Evolutionary conservation across 2,888 invertebrate species (phyloP).

Genomic region (Epistrophella euchroma): DNA sequence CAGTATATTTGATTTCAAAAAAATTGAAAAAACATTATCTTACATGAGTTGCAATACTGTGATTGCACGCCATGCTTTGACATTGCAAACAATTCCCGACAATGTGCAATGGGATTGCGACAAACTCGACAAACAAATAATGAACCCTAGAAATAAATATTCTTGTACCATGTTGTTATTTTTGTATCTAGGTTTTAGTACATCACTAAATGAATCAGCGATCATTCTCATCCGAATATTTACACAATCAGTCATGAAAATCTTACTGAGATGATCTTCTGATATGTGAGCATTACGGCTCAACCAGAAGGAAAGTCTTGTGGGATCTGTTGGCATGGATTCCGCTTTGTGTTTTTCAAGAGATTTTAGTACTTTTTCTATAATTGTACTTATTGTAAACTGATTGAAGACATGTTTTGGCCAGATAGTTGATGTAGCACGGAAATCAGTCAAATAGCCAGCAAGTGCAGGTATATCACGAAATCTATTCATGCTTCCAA

Average conservation of each 20-base stretch:
- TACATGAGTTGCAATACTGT: conserved; percentile 91
- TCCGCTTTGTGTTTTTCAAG: conserved; percentile 82
- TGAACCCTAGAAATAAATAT: conserved; percentile 82
- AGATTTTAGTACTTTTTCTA: conserved; percentile 82
- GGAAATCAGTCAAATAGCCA: conserved; percentile 80
- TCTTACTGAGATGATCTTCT: conserved; percentile 86
- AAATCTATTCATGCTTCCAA: conserved; percentile 84
- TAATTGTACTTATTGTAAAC: conserved; percentile 85
- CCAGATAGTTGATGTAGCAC: conserved; percentile 86
- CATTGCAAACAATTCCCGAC: conserved; percentile 91
- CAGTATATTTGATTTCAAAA: conserved; percentile 12
- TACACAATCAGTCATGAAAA: conserved; percentile 88
- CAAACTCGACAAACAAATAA: conserved; percentile 86
- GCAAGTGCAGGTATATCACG: conserved; percentile 82
- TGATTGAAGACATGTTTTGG: conserved; percentile 88
- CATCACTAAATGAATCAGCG: conserved; percentile 80
- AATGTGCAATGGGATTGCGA: conserved; percentile 86
- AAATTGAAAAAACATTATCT: conserved; percentile 50
- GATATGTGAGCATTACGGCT: conserved; percentile 90
- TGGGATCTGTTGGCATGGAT: conserved; percentile 88
- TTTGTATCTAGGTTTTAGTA: conserved; percentile 54
- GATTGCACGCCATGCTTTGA: conserved; percentile 91
- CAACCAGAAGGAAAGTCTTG: conserved; percentile 91
- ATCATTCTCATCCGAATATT: conserved; percentile 86
- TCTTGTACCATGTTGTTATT: neutral